phyloP scores from a whole-genome alignment of 2,888 invertebrate species.

The Oxytorus armatus region DNA sequence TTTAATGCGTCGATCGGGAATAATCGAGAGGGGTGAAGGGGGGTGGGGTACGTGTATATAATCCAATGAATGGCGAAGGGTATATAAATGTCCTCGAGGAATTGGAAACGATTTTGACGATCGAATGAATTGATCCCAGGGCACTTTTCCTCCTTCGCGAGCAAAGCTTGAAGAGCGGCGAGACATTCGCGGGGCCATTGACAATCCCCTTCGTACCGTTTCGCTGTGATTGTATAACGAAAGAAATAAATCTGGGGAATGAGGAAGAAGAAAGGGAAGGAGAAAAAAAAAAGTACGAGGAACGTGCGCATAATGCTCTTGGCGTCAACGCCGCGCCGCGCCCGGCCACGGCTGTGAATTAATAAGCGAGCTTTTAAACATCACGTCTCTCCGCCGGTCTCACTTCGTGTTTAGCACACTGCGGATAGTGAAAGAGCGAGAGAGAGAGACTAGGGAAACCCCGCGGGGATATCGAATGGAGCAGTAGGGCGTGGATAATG shows the following conservation, averaged over 20 bases:
- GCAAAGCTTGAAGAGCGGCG: slow-evolving; percentile 8
- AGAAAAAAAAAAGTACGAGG: slow-evolving; percentile 28
- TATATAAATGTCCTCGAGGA: slow-evolving; percentile 47
- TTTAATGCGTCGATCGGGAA: slow-evolving; percentile 54
- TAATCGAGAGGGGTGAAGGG: slow-evolving; percentile 55
- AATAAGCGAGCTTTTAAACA: slow-evolving; percentile 81
- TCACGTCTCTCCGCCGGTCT: slow-evolving; percentile 46
- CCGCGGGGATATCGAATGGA: slow-evolving; percentile 78
- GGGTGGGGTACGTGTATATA: slow-evolving; percentile 26
- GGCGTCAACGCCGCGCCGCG: slow-evolving; percentile 62
- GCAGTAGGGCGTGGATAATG: slow-evolving; percentile 80
- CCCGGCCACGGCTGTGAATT: slow-evolving; percentile 79
- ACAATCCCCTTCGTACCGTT: slow-evolving; percentile 18
- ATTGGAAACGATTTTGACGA: slow-evolving; percentile 40
- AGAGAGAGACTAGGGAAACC: slow-evolving; percentile 62
- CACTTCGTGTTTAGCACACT: slow-evolving; percentile 42
- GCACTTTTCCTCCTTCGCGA: slow-evolving; percentile 48
- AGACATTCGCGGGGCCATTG: slow-evolving; percentile 31
- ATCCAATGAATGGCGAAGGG: slow-evolving; percentile 6
- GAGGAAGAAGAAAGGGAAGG: slow-evolving; percentile 19
- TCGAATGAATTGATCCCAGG: slow-evolving; percentile 38
- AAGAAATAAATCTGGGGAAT: slow-evolving; percentile 60
- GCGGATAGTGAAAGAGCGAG: slow-evolving; percentile 50
- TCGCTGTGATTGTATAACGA: slow-evolving; percentile 25
- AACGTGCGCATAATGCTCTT: slow-evolving; percentile 52